Conservation (phyloP, 2,113 vertebrate genomes). For the Mormyrus iriodes region DNA sequence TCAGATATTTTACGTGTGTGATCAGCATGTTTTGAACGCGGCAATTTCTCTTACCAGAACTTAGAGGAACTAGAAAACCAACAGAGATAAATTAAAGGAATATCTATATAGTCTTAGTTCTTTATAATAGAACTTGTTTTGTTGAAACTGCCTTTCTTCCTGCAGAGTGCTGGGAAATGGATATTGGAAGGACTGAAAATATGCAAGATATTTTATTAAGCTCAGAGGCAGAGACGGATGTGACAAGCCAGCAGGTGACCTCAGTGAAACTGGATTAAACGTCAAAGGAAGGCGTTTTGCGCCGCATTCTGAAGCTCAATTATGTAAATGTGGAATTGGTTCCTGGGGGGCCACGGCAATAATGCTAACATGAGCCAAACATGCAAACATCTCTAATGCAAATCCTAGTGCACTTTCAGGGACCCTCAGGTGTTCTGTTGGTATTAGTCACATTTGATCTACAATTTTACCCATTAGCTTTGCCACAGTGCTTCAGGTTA, state of each 20-base stretch:
- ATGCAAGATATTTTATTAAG: slow-evolving; percentile 29
- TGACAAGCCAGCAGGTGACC: slow-evolving; percentile 23
- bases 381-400: not conserved
- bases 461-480: not conserved
- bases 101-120: slow-evolving; percentile 24
- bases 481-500: not conserved
- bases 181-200: slow-evolving; percentile 13
- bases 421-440: not conserved
- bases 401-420: not conserved
- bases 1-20: not conserved
- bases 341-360: not conserved
- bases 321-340: not conserved
- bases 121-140: slow-evolving; percentile 30
- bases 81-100: slow-evolving; percentile 14
- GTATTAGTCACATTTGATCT: not conserved
- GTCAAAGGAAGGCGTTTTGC: not conserved
- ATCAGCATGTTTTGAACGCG: slow-evolving; percentile 27
- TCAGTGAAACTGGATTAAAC: not conserved
- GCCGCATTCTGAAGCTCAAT: not conserved
- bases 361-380: not conserved
- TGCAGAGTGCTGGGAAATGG: slow-evolving; percentile 38
- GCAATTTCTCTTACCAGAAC: slow-evolving; percentile 28
- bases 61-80: slow-evolving; percentile 7
- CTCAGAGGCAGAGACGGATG: slow-evolving; percentile 18
- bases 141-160: slow-evolving; percentile 28